Percentiles rank a stretch among this genome's conserved stretches.
Conservation (phyloP, 2,797 vertebrate species). For the Xyrichtys novacula region DNA sequence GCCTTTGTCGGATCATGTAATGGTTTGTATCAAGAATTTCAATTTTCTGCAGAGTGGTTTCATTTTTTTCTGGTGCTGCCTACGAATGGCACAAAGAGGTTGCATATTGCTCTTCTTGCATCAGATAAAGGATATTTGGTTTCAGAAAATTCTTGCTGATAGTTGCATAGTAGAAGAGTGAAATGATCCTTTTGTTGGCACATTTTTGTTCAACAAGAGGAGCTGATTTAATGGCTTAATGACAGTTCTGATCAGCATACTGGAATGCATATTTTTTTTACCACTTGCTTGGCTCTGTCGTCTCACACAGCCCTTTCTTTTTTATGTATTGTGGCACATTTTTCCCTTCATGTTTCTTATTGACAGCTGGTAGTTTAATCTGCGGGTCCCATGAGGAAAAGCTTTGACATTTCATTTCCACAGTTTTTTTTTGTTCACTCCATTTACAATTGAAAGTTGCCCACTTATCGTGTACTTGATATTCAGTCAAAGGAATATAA, state of each 20-base stretch:
- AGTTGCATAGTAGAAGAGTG: background rate
- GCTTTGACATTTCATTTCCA: constrained; percentile 25
- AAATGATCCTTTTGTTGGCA: background rate
- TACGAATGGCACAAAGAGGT: background rate
- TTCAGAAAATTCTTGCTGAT: background rate
- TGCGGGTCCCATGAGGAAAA: constrained; percentile 18
- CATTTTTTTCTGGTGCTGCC: constrained; percentile 1
- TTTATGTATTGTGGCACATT: background rate
- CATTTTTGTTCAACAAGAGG: constrained; percentile 5
- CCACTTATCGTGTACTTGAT: constrained; percentile 36
- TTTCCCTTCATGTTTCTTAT: constrained; percentile 14
- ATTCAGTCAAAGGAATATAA: constrained; percentile 21
- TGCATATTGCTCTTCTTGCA: background rate
- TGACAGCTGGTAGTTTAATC: constrained; percentile 33
- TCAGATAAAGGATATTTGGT: constrained; percentile 15
- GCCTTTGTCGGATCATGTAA: constrained; percentile 3
- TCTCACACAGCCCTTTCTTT: background rate
- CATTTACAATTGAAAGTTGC: constrained; percentile 1
- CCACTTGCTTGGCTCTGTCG: background rate
- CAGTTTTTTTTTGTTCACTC: constrained; percentile 15
- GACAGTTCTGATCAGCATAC: background rate
- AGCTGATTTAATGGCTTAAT: background rate
- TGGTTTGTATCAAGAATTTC: background rate
- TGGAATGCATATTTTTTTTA: constrained; percentile 3
- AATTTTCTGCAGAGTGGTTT: background rate